Conservation (phyloP, 2,797 vertebrate genomes). For the Trachurus trachurus region DNA sequence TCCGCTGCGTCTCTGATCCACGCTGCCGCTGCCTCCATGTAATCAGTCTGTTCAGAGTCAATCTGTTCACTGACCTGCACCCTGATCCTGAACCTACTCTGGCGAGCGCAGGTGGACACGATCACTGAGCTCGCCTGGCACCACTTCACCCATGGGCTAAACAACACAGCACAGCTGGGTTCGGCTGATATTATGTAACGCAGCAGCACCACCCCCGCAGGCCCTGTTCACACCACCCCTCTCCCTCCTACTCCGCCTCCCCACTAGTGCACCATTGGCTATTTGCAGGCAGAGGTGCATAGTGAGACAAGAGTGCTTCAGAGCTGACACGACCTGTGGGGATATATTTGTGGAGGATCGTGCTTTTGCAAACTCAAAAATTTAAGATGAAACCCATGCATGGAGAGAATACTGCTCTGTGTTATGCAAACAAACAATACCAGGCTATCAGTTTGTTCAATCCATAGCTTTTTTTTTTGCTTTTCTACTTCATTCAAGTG, state of each 20-base stretch:
- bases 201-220: conserved; percentile 77
- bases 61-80: conserved; percentile 38
- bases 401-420: conserved; percentile 5
- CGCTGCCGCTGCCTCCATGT: conserved; percentile 11
- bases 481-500: background rate
- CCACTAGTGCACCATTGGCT: conserved; percentile 67
- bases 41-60: conserved; percentile 36
- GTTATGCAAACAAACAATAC: background rate
- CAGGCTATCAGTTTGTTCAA: background rate
- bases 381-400: conserved; percentile 13
- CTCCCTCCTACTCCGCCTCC: conserved; percentile 76
- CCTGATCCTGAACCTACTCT: conserved; percentile 28
- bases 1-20: conserved; percentile 30
- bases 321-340: conserved; percentile 49
- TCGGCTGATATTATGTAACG: conserved; percentile 77
- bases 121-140: conserved; percentile 64
- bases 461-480: background rate
- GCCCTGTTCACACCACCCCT: conserved; percentile 76
- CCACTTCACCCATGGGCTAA: conserved; percentile 69
- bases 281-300: conserved; percentile 71
- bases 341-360: conserved; percentile 49
- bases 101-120: conserved; percentile 70
- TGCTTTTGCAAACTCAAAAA: conserved; percentile 20
- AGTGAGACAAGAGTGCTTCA: conserved; percentile 64
- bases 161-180: conserved; percentile 78